Evolutionary conservation across 92 coral and sea anemone genomes (phyloP).

Genomic region (Phymanthus crucifer): DNA sequence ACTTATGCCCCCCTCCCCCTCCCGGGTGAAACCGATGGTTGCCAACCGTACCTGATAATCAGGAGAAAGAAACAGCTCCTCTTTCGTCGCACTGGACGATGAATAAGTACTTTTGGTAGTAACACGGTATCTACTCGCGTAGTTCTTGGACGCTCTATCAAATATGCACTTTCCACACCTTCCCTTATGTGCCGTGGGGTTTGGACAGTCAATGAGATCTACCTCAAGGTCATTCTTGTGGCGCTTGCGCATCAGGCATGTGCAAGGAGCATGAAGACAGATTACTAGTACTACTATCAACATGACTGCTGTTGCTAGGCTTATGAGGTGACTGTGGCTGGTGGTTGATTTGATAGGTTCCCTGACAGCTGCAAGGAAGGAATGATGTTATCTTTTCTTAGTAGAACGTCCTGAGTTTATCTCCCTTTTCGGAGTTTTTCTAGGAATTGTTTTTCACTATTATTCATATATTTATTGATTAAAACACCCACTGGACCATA

Average conservation of each 20-base stretch:
- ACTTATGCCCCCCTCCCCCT: background rate
- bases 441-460: no score
- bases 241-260: constrained; percentile 24
- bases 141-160: constrained; percentile 34
- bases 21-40: no score
- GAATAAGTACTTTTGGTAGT: constrained; percentile 6
- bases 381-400: background rate
- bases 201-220: constrained; percentile 45
- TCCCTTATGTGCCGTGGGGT: constrained; percentile 42
- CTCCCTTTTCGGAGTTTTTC: no score
- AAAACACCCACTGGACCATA: no score
- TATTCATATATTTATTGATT: no score
- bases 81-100: constrained; percentile 32
- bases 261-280: constrained; percentile 44
- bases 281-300: constrained; percentile 31
- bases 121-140: constrained; percentile 21
- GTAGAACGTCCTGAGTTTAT: background rate
- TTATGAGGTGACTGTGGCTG: constrained; percentile 19
- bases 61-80: constrained; percentile 34
- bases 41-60: constrained; percentile 17
- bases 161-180: constrained; percentile 45
- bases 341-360: background rate
- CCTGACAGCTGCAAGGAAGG: constrained; percentile 19
- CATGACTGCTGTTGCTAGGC: constrained; percentile 29
- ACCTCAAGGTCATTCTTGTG: constrained; percentile 38